phyloP scores from a whole-genome alignment of 2,797 vertebrate genomes.

The Syngnathus rostellatus region DNA sequence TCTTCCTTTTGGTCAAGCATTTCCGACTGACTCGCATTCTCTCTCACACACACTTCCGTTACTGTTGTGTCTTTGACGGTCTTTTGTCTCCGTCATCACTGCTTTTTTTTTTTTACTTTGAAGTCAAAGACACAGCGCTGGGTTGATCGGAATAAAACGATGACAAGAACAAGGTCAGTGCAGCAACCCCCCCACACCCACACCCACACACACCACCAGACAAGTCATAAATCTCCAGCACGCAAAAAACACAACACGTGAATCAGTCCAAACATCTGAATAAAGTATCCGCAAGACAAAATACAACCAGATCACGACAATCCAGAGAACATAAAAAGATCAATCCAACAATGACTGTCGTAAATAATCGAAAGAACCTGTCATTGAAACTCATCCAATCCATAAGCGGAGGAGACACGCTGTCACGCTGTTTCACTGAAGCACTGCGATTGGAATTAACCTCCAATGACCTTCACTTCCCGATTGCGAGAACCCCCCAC shows the following conservation, averaged over 20 bases:
- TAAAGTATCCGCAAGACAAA: conserved; percentile 34
- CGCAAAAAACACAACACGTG: conserved; percentile 5
- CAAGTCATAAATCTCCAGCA: conserved; percentile 30
- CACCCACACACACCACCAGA: conserved; percentile 25
- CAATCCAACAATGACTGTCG: conserved; percentile 12
- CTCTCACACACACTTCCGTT: conserved; percentile 34
- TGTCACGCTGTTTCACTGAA: conserved; percentile 61
- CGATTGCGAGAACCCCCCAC: conserved; percentile 20
- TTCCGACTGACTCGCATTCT: conserved; percentile 38
- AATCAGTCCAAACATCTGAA: conserved; percentile 48
- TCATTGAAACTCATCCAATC: conserved; percentile 59
- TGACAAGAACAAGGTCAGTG: conserved; percentile 33
- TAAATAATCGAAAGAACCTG: conserved; percentile 17
- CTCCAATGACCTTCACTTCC: conserved; percentile 53
- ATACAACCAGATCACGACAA: conserved; percentile 17
- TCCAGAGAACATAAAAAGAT: conserved; percentile 14
- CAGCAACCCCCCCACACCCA: conserved; percentile 26
- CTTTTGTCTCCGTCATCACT: conserved; percentile 42
- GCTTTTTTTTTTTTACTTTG: conserved; percentile 10
- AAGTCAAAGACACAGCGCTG: conserved; percentile 17
- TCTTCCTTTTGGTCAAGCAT: conserved; percentile 46
- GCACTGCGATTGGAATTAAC: conserved; percentile 66
- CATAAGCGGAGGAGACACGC: conserved; percentile 60
- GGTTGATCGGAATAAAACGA: conserved; percentile 49
- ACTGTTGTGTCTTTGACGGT: conserved; percentile 59